phyloP scores from a whole-genome alignment of 2,113 vertebrate species.

The Corythoichthys intestinalis region DNA sequence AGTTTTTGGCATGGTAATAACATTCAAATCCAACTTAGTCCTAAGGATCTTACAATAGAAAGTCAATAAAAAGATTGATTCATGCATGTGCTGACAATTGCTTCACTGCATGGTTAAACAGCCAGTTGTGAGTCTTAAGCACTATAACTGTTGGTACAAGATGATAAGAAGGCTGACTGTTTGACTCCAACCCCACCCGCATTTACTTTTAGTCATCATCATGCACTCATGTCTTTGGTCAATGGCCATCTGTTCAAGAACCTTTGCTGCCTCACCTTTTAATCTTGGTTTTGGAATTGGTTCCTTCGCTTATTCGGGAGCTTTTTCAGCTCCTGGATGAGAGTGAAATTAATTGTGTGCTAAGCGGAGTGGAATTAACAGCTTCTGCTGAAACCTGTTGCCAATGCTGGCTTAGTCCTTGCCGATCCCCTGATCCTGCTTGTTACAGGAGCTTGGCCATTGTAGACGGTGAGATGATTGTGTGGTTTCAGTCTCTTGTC shows the following conservation, averaged over 20 bases:
- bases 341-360: slow-evolving; percentile 72
- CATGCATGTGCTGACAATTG: slow-evolving; percentile 44
- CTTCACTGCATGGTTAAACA: slow-evolving; percentile 22
- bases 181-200: slow-evolving; percentile 22
- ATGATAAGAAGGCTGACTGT: slow-evolving; percentile 9
- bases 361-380: slow-evolving; percentile 75
- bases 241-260: slow-evolving; percentile 58
- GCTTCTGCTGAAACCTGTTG: slow-evolving; percentile 67
- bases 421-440: slow-evolving; percentile 73
- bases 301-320: slow-evolving; percentile 48
- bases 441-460: slow-evolving; percentile 71
- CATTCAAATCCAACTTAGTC: slow-evolving; percentile 64
- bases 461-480: slow-evolving; percentile 73
- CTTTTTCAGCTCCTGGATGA: slow-evolving; percentile 55
- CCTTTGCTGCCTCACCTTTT: slow-evolving; percentile 52
- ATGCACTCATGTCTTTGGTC: slow-evolving; percentile 39
- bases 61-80: slow-evolving; percentile 55
- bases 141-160: slow-evolving; percentile 11
- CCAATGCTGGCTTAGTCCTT: slow-evolving; percentile 63
- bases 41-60: slow-evolving; percentile 54
- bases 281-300: slow-evolving; percentile 58
- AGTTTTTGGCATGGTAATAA: slow-evolving; percentile 60
- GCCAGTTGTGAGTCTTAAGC: slow-evolving; percentile 9
- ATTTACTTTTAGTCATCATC: slow-evolving; percentile 42
- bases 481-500: slow-evolving; percentile 71